Evolutionary conservation across 1,140 invertebrate genomes (phyloP).

Genomic region (Holotrichia oblita): DNA sequence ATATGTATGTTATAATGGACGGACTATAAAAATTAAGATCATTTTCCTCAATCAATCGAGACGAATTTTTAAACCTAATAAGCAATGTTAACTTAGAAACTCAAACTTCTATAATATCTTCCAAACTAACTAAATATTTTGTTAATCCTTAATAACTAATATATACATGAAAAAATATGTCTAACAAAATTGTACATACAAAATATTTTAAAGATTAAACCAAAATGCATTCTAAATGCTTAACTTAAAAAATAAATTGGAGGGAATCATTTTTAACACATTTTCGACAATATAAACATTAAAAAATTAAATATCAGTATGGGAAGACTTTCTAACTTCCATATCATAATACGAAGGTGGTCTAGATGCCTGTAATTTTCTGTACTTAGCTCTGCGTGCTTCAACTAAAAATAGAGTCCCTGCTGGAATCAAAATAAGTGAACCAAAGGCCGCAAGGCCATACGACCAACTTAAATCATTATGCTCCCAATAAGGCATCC

Average conservation of each 20-base stretch:
- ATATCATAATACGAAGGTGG: slow-evolving; percentile 68
- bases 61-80: background rate
- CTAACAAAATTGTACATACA: background rate
- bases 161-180: background rate
- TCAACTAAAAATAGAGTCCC: slow-evolving; percentile 85
- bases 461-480: slow-evolving; percentile 97
- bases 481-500: slow-evolving; percentile 97
- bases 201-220: background rate
- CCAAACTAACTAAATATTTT: background rate
- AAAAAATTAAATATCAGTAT: slow-evolving; percentile 66
- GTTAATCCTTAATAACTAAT: slow-evolving; percentile 8
- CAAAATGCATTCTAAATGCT: slow-evolving; percentile 47
- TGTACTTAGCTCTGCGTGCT: slow-evolving; percentile 77
- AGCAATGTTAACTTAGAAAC: background rate
- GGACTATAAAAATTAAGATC: background rate
- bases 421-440: slow-evolving; percentile 74
- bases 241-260: background rate
- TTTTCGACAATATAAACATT: background rate
- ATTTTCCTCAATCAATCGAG: background rate
- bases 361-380: slow-evolving; percentile 71
- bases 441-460: slow-evolving; percentile 84
- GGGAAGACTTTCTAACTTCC: slow-evolving; percentile 64
- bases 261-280: background rate
- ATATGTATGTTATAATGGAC: background rate
- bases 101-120: background rate